Conservation (phyloP, 2,888 invertebrate species). For the Lysandra bellargus region DNA sequence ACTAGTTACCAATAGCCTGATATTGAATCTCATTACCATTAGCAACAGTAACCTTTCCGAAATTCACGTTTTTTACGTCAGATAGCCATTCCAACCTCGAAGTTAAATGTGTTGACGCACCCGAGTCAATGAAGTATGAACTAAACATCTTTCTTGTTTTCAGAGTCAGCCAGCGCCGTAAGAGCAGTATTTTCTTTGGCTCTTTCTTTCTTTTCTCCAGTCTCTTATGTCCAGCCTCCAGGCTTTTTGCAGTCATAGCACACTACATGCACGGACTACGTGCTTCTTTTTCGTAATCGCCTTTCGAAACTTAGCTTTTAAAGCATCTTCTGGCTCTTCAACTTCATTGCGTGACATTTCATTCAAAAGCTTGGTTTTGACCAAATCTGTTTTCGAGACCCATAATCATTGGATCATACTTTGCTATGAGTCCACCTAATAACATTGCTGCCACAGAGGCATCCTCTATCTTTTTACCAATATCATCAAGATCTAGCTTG, state of each 20-base stretch:
- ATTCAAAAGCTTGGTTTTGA: neutral
- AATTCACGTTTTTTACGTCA: neutral
- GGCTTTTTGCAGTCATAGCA: slow-evolving; percentile 1
- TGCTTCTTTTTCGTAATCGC: neutral
- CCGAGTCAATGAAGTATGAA: neutral
- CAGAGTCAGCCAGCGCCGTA: neutral
- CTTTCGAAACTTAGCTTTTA: slow-evolving; percentile 6
- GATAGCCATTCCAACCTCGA: neutral
- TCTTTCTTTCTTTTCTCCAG: neutral
- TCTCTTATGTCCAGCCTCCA: slow-evolving; percentile 12
- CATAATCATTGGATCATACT: neutral
- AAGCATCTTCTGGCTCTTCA: slow-evolving; percentile 7
- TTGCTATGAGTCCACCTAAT: neutral
- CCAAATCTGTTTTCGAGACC: neutral
- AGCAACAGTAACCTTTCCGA: slow-evolving; percentile 4
- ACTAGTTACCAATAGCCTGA: neutral
- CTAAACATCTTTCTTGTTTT: slow-evolving; percentile 1
- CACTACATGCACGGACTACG: neutral
- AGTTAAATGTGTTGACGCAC: neutral
- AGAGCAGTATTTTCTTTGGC: neutral
- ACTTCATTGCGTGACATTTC: slow-evolving; percentile 4
- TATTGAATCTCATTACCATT: neutral
- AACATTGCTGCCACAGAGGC: too few relatives aligned
- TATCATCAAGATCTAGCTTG: too few relatives aligned
- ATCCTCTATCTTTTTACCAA: too few relatives aligned